A percentile compares a stretch with the other conserved stretches of the same genome.
Evolutionary conservation across 2,797 vertebrate species (phyloP).

Genomic region (Pteropus rufus): DNA sequence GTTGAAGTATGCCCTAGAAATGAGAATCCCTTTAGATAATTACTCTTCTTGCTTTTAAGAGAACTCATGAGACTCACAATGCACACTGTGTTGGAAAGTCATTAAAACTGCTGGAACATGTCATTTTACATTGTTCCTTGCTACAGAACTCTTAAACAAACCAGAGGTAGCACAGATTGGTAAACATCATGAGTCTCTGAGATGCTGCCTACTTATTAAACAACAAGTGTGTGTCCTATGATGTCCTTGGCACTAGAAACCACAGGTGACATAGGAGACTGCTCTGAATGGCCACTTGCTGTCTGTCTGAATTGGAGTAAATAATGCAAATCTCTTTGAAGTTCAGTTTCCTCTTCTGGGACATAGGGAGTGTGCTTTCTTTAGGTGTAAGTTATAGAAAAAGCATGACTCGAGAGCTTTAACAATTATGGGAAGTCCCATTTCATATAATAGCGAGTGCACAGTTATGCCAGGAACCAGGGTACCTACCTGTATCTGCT

Average conservation of each 20-base stretch:
- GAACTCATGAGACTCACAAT: neutral
- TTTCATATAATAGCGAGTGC: neutral
- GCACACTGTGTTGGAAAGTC: neutral
- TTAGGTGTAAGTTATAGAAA: neutral
- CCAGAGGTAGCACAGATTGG: neutral
- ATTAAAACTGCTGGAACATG: neutral
- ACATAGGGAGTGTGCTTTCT: neutral
- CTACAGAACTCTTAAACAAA: neutral
- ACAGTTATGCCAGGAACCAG: too few relatives aligned
- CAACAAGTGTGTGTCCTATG: neutral
- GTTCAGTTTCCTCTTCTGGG: neutral
- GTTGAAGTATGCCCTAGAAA: neutral
- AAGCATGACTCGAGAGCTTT: neutral
- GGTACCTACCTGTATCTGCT: neutral
- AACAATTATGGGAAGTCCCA: neutral
- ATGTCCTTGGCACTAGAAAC: neutral
- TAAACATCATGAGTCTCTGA: neutral
- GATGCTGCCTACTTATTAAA: neutral
- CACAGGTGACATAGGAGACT: neutral
- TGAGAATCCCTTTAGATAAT: conserved; percentile 28
- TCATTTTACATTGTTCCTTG: neutral
- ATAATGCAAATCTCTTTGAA: neutral
- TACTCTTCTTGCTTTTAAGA: conserved; percentile 42
- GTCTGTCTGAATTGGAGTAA: neutral
- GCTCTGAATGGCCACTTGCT: neutral